Conservation (phyloP, 2,797 vertebrate species). For the Ciconia nigra region DNA sequence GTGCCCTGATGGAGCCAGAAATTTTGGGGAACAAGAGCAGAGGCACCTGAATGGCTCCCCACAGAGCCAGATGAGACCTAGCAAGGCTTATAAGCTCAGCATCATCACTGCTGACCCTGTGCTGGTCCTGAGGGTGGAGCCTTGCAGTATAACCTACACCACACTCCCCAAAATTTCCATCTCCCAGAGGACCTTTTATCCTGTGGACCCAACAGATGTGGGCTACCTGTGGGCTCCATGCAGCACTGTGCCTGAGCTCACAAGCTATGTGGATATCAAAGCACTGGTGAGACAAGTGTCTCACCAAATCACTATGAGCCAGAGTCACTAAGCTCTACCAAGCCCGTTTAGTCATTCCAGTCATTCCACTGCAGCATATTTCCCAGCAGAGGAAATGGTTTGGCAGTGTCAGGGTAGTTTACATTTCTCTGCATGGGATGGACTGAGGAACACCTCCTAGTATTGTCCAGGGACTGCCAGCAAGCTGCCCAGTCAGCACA, state of each 20-base stretch:
- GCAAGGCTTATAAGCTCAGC: background rate
- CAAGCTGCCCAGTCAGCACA: background rate
- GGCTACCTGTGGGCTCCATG: background rate
- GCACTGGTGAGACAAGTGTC: background rate
- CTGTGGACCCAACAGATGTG: background rate
- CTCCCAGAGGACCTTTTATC: background rate
- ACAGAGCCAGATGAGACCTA: background rate
- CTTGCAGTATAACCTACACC: background rate
- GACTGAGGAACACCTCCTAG: background rate
- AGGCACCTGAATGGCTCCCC: background rate
- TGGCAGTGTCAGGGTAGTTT: background rate
- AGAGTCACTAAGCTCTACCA: background rate
- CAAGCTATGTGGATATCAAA: background rate
- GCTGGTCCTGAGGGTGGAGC: background rate
- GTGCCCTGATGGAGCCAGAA: background rate
- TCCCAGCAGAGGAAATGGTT: background rate
- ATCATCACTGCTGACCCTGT: background rate
- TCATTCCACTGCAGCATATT: background rate
- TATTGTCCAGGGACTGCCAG: background rate
- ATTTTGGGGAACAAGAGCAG: background rate
- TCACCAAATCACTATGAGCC: background rate
- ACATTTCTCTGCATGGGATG: background rate
- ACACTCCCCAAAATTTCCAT: background rate
- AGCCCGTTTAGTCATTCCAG: background rate
- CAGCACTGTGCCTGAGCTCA: background rate